Evolutionary conservation across 2,113 vertebrate species (phyloP).

Genomic region (Apeltes quadracus): DNA sequence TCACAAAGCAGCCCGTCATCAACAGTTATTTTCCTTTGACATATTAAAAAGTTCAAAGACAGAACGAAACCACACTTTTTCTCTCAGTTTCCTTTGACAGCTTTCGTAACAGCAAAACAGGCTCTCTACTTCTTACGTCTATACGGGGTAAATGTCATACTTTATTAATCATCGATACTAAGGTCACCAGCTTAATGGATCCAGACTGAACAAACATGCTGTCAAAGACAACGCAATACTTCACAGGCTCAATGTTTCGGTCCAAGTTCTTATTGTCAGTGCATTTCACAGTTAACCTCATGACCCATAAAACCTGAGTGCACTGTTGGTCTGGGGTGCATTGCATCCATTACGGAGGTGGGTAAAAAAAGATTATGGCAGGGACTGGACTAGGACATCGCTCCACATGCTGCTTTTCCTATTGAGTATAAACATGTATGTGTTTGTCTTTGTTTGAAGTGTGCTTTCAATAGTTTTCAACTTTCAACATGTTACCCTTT

Average conservation of each 20-base stretch:
- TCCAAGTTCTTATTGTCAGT: background rate
- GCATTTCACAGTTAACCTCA: background rate
- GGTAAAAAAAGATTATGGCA: background rate
- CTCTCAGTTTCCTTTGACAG: slow-evolving; percentile 63
- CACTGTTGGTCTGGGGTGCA: background rate
- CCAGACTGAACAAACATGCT: background rate
- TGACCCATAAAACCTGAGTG: background rate
- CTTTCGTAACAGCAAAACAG: slow-evolving; percentile 35
- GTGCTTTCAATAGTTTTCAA: background rate
- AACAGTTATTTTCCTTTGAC: slow-evolving; percentile 62
- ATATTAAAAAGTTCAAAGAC: slow-evolving; percentile 60
- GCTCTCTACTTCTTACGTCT: background rate
- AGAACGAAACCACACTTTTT: slow-evolving; percentile 54
- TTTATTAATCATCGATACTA: slow-evolving; percentile 15
- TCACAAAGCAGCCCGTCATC: slow-evolving; percentile 42
- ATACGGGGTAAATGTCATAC: slow-evolving; percentile 39
- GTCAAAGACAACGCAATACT: background rate
- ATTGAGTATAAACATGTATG: background rate
- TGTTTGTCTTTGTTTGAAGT: background rate
- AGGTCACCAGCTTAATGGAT: background rate
- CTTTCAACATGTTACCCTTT: background rate
- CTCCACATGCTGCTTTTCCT: background rate
- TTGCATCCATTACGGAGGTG: background rate
- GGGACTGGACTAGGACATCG: background rate
- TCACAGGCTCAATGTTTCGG: background rate